Conservation (phyloP, 2,113 vertebrate genomes). For the Ariopsis seemanni region DNA sequence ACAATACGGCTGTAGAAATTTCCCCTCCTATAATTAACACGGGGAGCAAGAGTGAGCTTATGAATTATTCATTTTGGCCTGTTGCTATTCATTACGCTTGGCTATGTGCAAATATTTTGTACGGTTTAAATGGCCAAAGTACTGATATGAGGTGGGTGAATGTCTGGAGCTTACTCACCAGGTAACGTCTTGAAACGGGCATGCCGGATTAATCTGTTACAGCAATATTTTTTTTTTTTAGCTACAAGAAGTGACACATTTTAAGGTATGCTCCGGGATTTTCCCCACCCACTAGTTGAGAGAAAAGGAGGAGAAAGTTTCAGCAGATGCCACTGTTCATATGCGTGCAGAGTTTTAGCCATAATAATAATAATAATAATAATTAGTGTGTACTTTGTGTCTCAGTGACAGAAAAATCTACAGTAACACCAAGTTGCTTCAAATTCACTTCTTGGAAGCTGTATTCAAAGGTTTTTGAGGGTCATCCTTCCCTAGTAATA, state of each 20-base stretch:
- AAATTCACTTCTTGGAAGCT: slow-evolving; percentile 11
- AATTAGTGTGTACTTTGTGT: not conserved
- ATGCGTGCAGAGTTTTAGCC: not conserved
- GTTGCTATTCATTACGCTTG: slow-evolving; percentile 13
- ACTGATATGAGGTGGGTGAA: not conserved
- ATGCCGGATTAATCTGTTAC: not conserved
- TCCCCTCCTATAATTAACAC: slow-evolving; percentile 22
- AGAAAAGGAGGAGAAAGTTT: slow-evolving; percentile 45
- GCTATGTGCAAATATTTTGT: not conserved
- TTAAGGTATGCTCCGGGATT: slow-evolving; percentile 30
- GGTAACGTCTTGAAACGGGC: not conserved
- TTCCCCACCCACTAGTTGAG: slow-evolving; percentile 46
- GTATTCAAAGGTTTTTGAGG: not conserved
- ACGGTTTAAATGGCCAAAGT: not conserved
- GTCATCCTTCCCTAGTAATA: no score
- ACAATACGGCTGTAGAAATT: slow-evolving; percentile 24
- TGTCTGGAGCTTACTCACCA: not conserved
- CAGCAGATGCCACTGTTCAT: slow-evolving; percentile 28
- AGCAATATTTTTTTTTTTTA: slow-evolving; percentile 2
- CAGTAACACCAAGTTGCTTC: not conserved
- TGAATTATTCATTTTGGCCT: slow-evolving; percentile 10
- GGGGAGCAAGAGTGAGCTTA: not conserved
- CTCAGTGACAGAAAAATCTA: not conserved
- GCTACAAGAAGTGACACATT: slow-evolving; percentile 27
- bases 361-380: not conserved